Evolutionary conservation across 2,113 vertebrate species (phyloP), one percentile per base, ranked within the genome.

Genomic region (human (Homo sapiens)): DNA sequence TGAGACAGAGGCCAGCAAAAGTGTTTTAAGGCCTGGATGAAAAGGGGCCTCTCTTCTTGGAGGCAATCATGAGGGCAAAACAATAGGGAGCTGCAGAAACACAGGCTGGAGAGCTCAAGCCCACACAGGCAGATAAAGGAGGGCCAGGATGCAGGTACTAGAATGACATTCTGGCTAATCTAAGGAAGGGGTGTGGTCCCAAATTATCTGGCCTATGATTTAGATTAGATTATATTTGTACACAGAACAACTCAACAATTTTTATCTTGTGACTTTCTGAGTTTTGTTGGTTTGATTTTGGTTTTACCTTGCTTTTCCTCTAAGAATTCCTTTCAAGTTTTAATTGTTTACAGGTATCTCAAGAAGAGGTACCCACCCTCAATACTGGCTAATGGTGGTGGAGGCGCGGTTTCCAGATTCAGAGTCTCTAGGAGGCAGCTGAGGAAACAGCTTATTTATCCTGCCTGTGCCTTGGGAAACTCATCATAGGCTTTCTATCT

Each of bases 251-350:
- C 81, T 76, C 50, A 61, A 40, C 81, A 27, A 91, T 87, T 25
- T 76, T 3, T 61, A 83, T 20, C 80, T 59, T 30, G 8, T 5
- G 12, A 75, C 18, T 64, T 80, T 84, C 66, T 87, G 66, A 87
- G 45, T 55, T 89, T 83, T n/a, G 12, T 30, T 32, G 61, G 57
- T 70, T 78, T 55, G 6, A 32, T 55, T 89, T 78, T 73, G 79
- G n/a, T 64, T 90, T 93, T n/a, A 70, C 35, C n/a, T 87, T 82
- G 68, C n/a, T 78, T 61, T 95, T 40, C 68, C 59, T 79, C 70
- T 66, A 27, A 57, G 79, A 27, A 18, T 18, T 80, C 48, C 66
- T 75, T 48, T 25, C 52, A 76, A 8, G 57, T 66, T 68, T 89
- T 72, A 92, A 75, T 82, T 38, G 55, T 40, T 75, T 25, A 45